Conservation (phyloP, 2,113 vertebrate genomes). For the Chionodraco myersi region DNA sequence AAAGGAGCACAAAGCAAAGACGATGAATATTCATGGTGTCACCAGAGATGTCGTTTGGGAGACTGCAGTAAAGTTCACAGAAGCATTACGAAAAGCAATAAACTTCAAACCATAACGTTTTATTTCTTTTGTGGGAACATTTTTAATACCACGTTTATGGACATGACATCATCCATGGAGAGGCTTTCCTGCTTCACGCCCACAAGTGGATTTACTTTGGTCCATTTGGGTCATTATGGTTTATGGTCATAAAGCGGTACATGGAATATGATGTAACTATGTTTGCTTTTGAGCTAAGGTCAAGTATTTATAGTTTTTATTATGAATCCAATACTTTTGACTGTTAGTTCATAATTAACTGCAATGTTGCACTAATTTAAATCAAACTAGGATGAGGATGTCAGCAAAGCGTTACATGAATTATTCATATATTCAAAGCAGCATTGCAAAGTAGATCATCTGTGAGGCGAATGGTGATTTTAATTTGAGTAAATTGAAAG, state of each 20-base stretch:
- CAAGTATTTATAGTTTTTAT: background rate
- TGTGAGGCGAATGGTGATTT: background rate
- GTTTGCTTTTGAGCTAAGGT: background rate
- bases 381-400: background rate
- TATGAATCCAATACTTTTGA: background rate
- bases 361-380: background rate
- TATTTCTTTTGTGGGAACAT: conserved; percentile 1
- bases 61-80: conserved; percentile 35
- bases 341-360: background rate
- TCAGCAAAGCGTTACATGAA: background rate
- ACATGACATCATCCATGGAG: conserved; percentile 33
- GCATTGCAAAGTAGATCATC: background rate
- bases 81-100: conserved; percentile 29
- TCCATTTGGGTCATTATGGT: conserved; percentile 11
- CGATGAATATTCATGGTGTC: conserved; percentile 33
- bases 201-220: conserved; percentile 23
- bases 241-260: conserved; percentile 5
- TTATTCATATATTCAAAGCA: background rate
- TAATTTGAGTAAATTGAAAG: background rate
- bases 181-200: conserved; percentile 13
- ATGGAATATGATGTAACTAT: conserved; percentile 19
- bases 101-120: conserved; percentile 37
- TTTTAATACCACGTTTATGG: conserved; percentile 33
- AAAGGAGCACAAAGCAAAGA: conserved; percentile 36
- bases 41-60: conserved; percentile 14